Conservation (phyloP, 2,113 vertebrate genomes). For the Marmota monax region DNA sequence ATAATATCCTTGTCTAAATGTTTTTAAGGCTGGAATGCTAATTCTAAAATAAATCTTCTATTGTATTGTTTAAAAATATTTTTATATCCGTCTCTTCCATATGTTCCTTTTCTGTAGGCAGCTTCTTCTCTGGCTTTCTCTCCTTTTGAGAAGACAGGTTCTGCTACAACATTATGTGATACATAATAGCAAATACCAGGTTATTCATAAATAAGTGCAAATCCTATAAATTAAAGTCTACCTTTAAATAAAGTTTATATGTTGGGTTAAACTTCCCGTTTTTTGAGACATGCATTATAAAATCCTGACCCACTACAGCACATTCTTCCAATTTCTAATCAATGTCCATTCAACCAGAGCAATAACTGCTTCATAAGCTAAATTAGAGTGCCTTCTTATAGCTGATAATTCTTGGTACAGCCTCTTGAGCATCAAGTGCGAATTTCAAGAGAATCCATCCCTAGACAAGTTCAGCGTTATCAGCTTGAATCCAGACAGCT, state of each 20-base stretch:
- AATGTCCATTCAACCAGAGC: conserved; percentile 82
- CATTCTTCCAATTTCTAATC: conserved; percentile 78
- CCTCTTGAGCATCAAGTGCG: conserved; percentile 77
- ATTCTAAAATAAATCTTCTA: conserved; percentile 10
- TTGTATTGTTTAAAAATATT: not conserved
- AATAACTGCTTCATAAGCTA: conserved; percentile 77
- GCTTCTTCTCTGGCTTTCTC: not conserved
- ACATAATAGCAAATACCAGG: conserved; percentile 28
- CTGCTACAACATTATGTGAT: not conserved
- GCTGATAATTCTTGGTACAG: conserved; percentile 78
- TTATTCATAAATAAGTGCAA: conserved; percentile 24
- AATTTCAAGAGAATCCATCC: conserved; percentile 81
- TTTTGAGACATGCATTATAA: conserved; percentile 71
- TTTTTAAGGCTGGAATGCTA: not conserved
- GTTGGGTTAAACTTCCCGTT: conserved; percentile 64
- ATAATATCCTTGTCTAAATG: not conserved
- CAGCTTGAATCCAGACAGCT: conserved; percentile 81
- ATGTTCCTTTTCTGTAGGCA: not conserved
- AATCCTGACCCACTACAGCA: conserved; percentile 54
- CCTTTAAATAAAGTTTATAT: conserved; percentile 64
- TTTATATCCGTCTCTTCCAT: not conserved
- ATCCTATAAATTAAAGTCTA: conserved; percentile 65
- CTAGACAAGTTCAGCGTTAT: conserved; percentile 77
- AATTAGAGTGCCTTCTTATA: conserved; percentile 76
- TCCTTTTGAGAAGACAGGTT: conserved; percentile 34